Base-by-base conservation (phyloP, 2,113 vertebrate genomes). In the Psilopogon haemacephalus region DNA sequence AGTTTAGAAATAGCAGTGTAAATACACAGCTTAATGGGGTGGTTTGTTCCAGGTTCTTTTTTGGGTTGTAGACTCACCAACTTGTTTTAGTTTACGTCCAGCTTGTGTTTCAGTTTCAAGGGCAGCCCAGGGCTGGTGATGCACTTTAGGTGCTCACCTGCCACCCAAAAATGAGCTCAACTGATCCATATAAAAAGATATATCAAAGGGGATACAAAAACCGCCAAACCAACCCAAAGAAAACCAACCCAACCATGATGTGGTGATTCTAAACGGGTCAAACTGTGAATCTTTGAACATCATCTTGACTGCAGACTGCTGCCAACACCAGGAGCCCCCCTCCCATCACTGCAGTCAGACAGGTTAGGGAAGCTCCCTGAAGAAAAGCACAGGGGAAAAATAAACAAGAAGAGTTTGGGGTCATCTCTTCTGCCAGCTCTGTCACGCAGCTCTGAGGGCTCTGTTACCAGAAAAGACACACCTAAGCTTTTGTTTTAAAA, bases 1-100 rank as follows among this genome's bases (percentile, higher is more conserved):
- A 91, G 89, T 55, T 95, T 95, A 88, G 94, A 96, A 95, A 96
- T 64, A 94, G 91, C 82, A 91, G n/a, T 0, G 37, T 95, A 94
- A 96, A 94, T 88, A 77, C 38, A 56, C 71, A 44, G 71, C 56
- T 90, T 95, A 77, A 85, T 40, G 72, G 82, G 60, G 46, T 74
- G 85, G 84, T 56, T 92, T 92, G 89, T 52, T 88, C 73, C 60
- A 16, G 89, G 84, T 85, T 80, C 94, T 85, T 89, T 93, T 89
- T 91, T 55, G 87, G 89, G 89, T 56, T 62, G 23, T 2, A 33
- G 78, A 17, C 91, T 73, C 75, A 52, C n/a, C 72, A 94, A 92
- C 84, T 84, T 95, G 91, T 35, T 86, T 87, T 42, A 85, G 71
- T 63, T 72, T 15, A 19, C 0, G 14, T 54, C 33, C 12, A 30